These are phyloP conservation scores for Orchestia grillus DNA, from an alignment of 1,140 invertebrate genomes.

Conservation along the genomic window DNA sequence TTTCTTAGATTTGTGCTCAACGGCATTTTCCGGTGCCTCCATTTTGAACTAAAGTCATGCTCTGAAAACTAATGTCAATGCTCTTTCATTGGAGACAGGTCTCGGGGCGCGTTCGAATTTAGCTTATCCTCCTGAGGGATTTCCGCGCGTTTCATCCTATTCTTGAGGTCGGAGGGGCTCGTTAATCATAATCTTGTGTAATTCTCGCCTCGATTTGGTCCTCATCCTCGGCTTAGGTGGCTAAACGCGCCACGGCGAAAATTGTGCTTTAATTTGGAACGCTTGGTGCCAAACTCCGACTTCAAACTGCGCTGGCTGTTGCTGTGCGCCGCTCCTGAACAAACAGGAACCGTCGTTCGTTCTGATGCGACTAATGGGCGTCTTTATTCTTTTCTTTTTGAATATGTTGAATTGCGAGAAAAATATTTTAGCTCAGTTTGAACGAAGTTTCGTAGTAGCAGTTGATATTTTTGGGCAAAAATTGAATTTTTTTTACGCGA, in stretches of 20 bases:
- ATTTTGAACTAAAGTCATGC: not conserved
- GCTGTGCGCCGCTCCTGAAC: not conserved
- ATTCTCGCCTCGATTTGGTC: not conserved
- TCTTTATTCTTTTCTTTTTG: too few species aligned
- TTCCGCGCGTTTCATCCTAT: not conserved
- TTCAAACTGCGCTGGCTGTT: not conserved
- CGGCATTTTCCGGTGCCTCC: not conserved
- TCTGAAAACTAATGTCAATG: not conserved
- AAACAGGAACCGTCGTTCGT: not conserved
- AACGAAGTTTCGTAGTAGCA: too few species aligned
- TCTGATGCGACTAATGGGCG: not conserved
- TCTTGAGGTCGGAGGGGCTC: not conserved
- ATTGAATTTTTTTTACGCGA: too few species aligned
- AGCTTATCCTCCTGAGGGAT: not conserved
- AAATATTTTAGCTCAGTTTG: too few species aligned
- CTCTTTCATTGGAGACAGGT: not conserved
- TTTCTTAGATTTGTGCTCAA: not conserved
- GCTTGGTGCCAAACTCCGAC: not conserved
- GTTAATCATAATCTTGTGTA: conserved; percentile 2
- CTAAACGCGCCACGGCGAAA: not conserved
- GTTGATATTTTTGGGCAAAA: too few species aligned
- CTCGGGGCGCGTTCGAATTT: not conserved
- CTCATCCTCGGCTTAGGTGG: not conserved
- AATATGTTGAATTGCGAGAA: too few species aligned
- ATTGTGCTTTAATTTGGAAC: not conserved